Evolutionary conservation across 2,888 invertebrate species (phyloP), one percentile per base, ranked within the genome.

Genomic region (Pyrochroa serraticornis): DNA sequence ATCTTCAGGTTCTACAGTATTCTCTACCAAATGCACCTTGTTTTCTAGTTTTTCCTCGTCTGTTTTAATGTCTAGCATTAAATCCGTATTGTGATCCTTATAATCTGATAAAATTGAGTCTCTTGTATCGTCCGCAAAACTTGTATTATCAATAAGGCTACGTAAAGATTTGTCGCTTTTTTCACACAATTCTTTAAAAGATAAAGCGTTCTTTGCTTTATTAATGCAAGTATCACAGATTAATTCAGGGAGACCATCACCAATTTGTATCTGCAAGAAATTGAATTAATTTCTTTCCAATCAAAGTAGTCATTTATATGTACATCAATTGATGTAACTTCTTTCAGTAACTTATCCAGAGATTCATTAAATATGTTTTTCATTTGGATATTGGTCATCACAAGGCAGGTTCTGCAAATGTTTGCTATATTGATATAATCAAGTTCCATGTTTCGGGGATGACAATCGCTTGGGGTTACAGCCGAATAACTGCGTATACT

Each of bases 181-280:
- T 49, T 68, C 64, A 32, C 72, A 72, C 31, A 62, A 47, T 45
- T 69, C 61, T 62, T 68, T 70, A 39, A 74, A 74, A 7, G 47
- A 58, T 43, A 60, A 70, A 1, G 63, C 65, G 32, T 58, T 62
- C 13, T 64, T 64, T 1, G 71, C 50, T 57, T 64, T 61, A 8
- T 58, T 47, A 7, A 64, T 43, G 51, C 74, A 74, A 30, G 60
- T 51, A 5, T 47, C 39, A 56, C 74, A 74, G n/a, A 74, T 68
- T 31, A 64, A 57, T 14, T 63, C 59, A 3, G 74, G 71, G 8
- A 74, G 55, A 6, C 70, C 70, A 49, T 74, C 74, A 9, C 64
- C 62, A 6, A 22, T n/a, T 36, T 69, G 68, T 13, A 79, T 73
- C 71, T 77, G 52, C 47, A 53, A 50, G 31, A 7, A 22, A 35